Conservation (phyloP, 2,888 invertebrate genomes). For the Luperina nickerlii region DNA sequence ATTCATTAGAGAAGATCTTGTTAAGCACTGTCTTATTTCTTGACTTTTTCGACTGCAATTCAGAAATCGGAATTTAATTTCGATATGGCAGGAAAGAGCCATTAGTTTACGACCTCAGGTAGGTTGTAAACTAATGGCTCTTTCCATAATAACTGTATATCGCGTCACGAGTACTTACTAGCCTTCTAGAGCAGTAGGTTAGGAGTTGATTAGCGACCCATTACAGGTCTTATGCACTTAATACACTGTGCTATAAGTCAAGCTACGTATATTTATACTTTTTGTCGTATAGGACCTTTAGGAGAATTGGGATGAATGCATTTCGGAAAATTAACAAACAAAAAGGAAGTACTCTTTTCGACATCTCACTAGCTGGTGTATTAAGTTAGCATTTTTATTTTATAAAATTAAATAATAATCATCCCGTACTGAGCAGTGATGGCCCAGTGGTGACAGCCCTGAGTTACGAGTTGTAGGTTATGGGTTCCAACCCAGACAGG, state of each 20-base stretch:
- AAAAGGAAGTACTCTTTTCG: not conserved
- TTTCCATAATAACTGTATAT: conserved; percentile 10
- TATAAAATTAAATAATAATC: not conserved
- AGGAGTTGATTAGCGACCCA: conserved; percentile 45
- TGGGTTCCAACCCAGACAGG: no score
- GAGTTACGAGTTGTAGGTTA: no score
- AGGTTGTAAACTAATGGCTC: not conserved
- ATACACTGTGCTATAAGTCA: conserved; percentile 7
- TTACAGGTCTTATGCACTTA: conserved; percentile 41
- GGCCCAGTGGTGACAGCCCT: no score
- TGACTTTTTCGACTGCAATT: not conserved
- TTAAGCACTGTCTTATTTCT: not conserved
- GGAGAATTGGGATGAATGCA: not conserved
- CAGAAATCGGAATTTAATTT: not conserved
- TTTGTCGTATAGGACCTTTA: not conserved
- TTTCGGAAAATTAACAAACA: not conserved
- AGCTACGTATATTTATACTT: not conserved
- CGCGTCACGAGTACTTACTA: conserved; percentile 14
- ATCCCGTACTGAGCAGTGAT: not conserved
- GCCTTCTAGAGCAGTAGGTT: conserved; percentile 50
- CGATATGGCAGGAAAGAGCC: not conserved
- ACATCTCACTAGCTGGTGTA: no score
- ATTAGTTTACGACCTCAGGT: not conserved
- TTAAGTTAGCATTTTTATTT: not conserved
- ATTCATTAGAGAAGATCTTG: conserved; percentile 1